Evolutionary conservation across 2,113 vertebrate genomes (phyloP).

Genomic region (Tachysurus vachellii): DNA sequence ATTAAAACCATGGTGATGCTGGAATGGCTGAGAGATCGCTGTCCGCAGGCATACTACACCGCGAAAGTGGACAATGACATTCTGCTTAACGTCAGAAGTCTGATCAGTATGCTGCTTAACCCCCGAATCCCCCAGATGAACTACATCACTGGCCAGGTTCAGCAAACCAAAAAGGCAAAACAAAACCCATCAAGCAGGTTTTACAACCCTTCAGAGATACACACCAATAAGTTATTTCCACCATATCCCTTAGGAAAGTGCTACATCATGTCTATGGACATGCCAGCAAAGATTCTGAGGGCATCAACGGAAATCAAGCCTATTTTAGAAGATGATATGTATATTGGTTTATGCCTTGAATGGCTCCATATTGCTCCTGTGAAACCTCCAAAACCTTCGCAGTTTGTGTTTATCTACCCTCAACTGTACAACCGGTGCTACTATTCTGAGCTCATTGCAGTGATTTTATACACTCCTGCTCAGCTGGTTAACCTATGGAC

Average conservation of each 20-base stretch:
- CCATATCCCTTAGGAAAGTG: constrained; percentile 89
- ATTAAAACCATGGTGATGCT: constrained; percentile 79
- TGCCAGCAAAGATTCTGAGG: constrained; percentile 83
- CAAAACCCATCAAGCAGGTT: constrained; percentile 82
- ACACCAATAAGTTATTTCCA: constrained; percentile 81
- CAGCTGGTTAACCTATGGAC: constrained; percentile 45
- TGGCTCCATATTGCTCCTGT: constrained; percentile 58
- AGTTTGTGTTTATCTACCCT: constrained; percentile 52
- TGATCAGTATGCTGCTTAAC: constrained; percentile 82
- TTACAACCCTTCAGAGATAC: constrained; percentile 82
- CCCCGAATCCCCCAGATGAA: constrained; percentile 73
- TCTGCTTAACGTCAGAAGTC: constrained; percentile 81
- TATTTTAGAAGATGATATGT: constrained; percentile 85
- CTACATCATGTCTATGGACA: constrained; percentile 88
- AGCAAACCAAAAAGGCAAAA: constrained; percentile 81
- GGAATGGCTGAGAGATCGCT: constrained; percentile 71
- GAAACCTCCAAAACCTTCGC: not conserved
- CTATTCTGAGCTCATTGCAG: constrained; percentile 60
- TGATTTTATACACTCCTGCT: constrained; percentile 30
- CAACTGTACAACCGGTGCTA: constrained; percentile 58
- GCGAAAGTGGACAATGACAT: constrained; percentile 89
- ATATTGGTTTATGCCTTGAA: constrained; percentile 70
- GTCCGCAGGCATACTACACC: constrained; percentile 68
- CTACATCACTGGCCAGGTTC: constrained; percentile 87
- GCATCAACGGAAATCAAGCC: constrained; percentile 81